Base-by-base conservation (phyloP, 1,140 invertebrate genomes). In the Dinothrombium tinctorium region DNA sequence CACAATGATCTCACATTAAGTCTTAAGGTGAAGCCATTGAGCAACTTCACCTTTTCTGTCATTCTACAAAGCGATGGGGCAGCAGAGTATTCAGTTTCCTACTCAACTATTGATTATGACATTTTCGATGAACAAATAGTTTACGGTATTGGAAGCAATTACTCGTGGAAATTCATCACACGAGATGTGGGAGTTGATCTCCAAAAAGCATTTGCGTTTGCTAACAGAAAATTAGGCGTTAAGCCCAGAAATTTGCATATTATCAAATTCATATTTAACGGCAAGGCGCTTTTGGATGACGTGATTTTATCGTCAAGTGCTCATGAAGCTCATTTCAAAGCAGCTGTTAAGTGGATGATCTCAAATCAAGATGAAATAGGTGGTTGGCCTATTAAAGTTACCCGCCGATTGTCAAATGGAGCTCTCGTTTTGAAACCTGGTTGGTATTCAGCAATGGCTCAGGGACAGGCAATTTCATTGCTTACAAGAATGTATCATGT, bases 401-500 rank as follows among this genome's bases (percentile, higher is more conserved):
- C 70, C 37, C 61, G 84, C 48, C 73, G 72, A 54, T 65, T 83
- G 44, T 69, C 70, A 31, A 39, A 49, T 12, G 72, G 74, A n/a
- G 74, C 81, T 56, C 66, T 69, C 33, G 73, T 76, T 47, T 65
- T 92, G 25, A 63, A 69, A 45, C 73, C 81, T 12, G 83, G 83
- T 41, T 92, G 84, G 84, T 80, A 89, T 56, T 95, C 87, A 2
- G 82, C 84, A 6, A 98, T 98, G 90, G 84, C 80, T 4, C 87
- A 95, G 57, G 90, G 90, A 0, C 90, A 98, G 57, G 86, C 77
- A 0, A 80, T 96, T 43, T 94, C 87, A 0, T 68, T 95, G 9
- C 61, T 98, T 35, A 71, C 81, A 3, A 65, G 92, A 48, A 86
- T 89, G 0, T 90, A 79, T 60, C 66, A 75, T 57, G 68, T 73